Evolutionary conservation across 1,140 invertebrate genomes (phyloP).

Genomic region (Microplitis mediator): DNA sequence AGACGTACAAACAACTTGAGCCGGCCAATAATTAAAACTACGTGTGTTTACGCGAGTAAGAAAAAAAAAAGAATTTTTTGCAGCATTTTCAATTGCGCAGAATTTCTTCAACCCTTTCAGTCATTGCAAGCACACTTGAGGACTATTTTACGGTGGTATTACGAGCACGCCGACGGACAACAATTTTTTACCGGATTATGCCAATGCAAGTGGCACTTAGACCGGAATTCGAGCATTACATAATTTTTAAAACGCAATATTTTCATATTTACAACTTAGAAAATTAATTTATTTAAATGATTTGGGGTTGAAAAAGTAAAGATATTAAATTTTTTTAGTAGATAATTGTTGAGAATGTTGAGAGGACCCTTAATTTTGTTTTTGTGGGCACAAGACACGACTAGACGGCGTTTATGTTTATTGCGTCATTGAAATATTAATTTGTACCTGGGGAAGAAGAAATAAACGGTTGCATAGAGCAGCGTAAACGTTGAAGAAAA

Average conservation of each 20-base stretch:
- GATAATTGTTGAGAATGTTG: neutral
- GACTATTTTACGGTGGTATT: neutral
- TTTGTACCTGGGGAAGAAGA: slow-evolving; percentile 13
- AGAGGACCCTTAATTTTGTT: neutral
- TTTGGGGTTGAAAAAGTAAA: neutral
- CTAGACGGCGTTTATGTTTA: slow-evolving; percentile 19
- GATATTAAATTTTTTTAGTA: neutral
- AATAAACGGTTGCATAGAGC: neutral
- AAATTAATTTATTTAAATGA: too few relatives aligned
- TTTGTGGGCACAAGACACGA: slow-evolving; percentile 11
- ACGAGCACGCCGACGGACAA: neutral
- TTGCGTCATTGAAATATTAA: slow-evolving; percentile 32
- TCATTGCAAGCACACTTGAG: neutral
- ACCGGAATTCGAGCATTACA: neutral
- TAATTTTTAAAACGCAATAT: neutral
- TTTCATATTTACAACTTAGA: neutral
- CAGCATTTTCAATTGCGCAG: neutral
- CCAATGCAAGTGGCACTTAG: neutral
- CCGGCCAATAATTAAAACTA: slow-evolving; percentile 16
- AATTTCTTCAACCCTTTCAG: slow-evolving; percentile 2
- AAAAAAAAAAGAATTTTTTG: slow-evolving; percentile 10
- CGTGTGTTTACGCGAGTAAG: neutral
- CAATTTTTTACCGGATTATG: neutral
- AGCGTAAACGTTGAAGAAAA: slow-evolving; percentile 6
- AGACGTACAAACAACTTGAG: slow-evolving; percentile 30